These are phyloP conservation scores for Tiaroga cobitis DNA, from an alignment of 2,797 vertebrate genomes.

Conservation along the genomic window DNA sequence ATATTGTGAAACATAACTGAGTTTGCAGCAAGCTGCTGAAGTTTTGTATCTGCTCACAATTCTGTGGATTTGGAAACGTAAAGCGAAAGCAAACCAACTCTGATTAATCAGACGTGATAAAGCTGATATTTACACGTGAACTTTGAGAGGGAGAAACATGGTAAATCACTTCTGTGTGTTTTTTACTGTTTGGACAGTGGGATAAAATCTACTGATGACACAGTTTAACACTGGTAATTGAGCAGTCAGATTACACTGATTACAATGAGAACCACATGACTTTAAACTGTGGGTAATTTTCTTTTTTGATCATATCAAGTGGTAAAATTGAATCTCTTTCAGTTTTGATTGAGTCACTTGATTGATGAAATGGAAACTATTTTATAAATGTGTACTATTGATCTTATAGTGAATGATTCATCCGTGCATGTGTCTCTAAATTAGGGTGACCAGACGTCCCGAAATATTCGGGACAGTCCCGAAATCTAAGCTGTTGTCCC, in stretches of 20 bases:
- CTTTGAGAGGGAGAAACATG: conserved; percentile 9
- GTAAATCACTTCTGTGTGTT: background rate
- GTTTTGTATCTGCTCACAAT: background rate
- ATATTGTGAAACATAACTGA: background rate
- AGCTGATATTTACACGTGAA: background rate
- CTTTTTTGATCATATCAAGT: conserved; percentile 8
- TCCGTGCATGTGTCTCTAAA: background rate
- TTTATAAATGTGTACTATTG: background rate
- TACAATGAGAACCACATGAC: background rate
- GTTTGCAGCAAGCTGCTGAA: background rate
- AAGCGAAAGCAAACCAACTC: background rate
- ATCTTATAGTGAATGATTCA: background rate
- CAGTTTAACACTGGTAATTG: background rate
- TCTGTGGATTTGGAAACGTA: background rate
- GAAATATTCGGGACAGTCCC: no score
- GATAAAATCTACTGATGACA: background rate
- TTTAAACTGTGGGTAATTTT: background rate
- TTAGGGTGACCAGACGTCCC: no score
- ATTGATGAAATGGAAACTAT: background rate
- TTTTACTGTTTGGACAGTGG: background rate
- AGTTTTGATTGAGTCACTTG: background rate
- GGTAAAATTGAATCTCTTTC: background rate
- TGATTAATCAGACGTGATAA: background rate
- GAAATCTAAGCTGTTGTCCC: no score
- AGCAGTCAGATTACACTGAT: conserved; percentile 2